phyloP scores from a whole-genome alignment of 2,113 vertebrate genomes.

The Pomatorhinus ruficollis region DNA sequence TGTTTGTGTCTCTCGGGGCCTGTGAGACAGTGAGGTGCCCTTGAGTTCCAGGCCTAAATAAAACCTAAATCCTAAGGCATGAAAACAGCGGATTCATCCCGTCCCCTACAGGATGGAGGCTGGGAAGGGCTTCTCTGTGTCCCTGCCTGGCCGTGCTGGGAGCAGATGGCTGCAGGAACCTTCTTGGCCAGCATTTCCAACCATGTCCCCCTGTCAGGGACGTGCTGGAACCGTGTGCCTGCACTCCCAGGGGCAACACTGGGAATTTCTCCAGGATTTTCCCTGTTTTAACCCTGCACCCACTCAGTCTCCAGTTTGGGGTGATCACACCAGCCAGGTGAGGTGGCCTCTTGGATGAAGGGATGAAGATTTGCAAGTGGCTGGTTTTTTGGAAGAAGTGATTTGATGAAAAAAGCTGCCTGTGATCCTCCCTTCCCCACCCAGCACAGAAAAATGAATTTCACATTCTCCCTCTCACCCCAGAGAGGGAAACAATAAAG shows the following conservation, averaged over 20 bases:
- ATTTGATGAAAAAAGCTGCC: neutral
- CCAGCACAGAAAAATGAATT: neutral
- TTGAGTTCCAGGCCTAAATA: neutral
- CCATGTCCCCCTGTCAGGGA: rapidly evolving
- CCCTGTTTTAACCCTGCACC: neutral
- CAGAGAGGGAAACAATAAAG: neutral
- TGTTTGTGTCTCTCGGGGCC: neutral
- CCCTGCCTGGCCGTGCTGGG: rapidly evolving
- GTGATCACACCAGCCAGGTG: neutral
- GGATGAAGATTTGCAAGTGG: neutral
- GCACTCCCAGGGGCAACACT: neutral
- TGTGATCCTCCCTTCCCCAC: neutral
- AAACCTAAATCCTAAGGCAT: neutral
- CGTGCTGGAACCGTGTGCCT: neutral
- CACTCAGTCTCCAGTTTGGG: rapidly evolving
- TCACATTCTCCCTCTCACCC: neutral
- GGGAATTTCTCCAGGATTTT: neutral
- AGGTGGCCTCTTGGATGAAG: rapidly evolving
- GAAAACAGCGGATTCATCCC: rapidly evolving
- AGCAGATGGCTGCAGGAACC: neutral
- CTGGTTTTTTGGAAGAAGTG: neutral
- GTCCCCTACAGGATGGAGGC: neutral
- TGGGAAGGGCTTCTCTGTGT: neutral
- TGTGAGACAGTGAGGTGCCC: neutral
- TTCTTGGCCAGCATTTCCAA: rapidly evolving